These are phyloP conservation scores for Panagrolaimus sp. DNA, from an alignment of 1,140 invertebrate genomes.

Conservation along the genomic window DNA sequence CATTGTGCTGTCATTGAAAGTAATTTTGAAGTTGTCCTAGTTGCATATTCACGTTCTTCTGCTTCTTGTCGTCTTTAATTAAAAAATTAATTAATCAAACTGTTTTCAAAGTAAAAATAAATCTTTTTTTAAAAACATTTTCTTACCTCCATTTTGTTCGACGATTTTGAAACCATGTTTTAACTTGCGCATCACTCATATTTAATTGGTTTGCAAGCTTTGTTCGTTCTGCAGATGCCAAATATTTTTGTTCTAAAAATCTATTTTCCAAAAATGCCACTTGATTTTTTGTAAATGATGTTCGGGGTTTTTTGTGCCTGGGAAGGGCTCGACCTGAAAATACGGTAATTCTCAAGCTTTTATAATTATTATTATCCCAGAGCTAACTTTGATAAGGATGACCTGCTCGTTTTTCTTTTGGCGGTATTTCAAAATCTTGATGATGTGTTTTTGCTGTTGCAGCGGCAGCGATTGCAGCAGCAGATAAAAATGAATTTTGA, in stretches of 20 bases:
- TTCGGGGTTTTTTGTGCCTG: slow-evolving; percentile 93
- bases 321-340: slow-evolving; percentile 77
- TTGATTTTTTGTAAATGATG: slow-evolving; percentile 77
- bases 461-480: background rate
- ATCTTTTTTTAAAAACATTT: background rate
- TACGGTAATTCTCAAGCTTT: too few relatives aligned
- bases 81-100: slow-evolving; percentile 13
- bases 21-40: slow-evolving; percentile 22
- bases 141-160: slow-evolving; percentile 93
- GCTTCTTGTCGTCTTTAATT: slow-evolving; percentile 32
- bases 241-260: slow-evolving; percentile 96
- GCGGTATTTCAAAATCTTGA: background rate
- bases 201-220: slow-evolving; percentile 85
- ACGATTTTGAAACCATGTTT: slow-evolving; percentile 76
- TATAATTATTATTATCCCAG: too few relatives aligned
- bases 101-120: slow-evolving; percentile 15
- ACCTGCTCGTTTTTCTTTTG: slow-evolving; percentile 71
- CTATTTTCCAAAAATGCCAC: slow-evolving; percentile 71
- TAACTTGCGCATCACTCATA: slow-evolving; percentile 94
- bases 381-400: slow-evolving; percentile 82
- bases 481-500: too few relatives aligned
- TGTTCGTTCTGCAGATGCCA: slow-evolving; percentile 90
- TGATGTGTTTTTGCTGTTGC: background rate
- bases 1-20: slow-evolving; percentile 20
- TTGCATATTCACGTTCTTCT: slow-evolving; percentile 30